Percentiles rank a stretch among this genome's conserved stretches.
Evolutionary conservation across 37 sponge, comb jelly and placozoan species (phyloP).

Genomic region (Halichondria panicea): DNA sequence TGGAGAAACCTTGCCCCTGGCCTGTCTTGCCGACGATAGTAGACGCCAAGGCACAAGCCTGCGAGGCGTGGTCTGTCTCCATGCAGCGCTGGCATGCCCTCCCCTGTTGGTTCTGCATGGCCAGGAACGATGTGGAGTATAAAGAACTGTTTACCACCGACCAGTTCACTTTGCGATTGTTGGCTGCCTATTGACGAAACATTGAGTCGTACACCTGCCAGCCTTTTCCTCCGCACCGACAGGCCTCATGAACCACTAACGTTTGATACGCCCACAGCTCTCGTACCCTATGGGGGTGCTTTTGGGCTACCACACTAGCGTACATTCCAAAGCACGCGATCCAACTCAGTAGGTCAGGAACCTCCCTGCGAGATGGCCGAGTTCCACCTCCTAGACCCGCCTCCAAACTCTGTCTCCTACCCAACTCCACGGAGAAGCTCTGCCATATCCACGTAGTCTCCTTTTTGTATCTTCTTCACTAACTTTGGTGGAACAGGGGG

Average conservation of each 20-base stretch:
- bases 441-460: slow-evolving; percentile 28
- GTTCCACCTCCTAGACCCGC: background rate
- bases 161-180: slow-evolving; percentile 6
- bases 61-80: slow-evolving; percentile 4
- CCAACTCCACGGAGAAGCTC: slow-evolving; percentile 14
- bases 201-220: background rate
- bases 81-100: slow-evolving; percentile 1
- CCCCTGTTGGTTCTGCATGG: background rate
- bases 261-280: slow-evolving; percentile 18
- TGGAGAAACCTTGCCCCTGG: too few species aligned
- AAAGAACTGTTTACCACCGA: slow-evolving; percentile 7
- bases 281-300: background rate
- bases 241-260: slow-evolving; percentile 5
- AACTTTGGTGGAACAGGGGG: too few species aligned
- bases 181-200: slow-evolving; percentile 7
- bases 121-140: slow-evolving; percentile 14
- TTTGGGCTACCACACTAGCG: background rate
- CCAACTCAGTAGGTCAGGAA: slow-evolving; percentile 20
- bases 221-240: slow-evolving; percentile 1
- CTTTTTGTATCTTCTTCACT: background rate
- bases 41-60: slow-evolving; percentile 1
- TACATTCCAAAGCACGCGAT: slow-evolving; percentile 18
- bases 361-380: slow-evolving; percentile 27
- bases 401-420: background rate
- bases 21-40: background rate